These are phyloP conservation scores for Potamarius usumacintae DNA, from an alignment of 2,113 vertebrate genomes.

Conservation along the genomic window DNA sequence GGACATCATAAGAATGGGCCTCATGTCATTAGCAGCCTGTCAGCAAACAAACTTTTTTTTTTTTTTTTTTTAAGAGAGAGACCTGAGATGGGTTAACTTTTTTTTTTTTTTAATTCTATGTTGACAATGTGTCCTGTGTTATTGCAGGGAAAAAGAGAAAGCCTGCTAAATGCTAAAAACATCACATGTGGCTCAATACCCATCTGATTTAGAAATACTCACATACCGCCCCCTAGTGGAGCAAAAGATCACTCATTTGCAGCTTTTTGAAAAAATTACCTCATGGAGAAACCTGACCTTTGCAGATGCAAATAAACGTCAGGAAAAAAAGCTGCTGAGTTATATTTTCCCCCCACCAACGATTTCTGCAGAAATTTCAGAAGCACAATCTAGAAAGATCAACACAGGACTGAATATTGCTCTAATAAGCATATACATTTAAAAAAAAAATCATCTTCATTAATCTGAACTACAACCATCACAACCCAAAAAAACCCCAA, in stretches of 20 bases:
- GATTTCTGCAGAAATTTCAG: slow-evolving; percentile 8
- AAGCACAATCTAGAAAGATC: not conserved
- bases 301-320: slow-evolving; percentile 10
- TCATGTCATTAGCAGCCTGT: not conserved
- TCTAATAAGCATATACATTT: not conserved
- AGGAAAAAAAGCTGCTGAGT: slow-evolving; percentile 41
- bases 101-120: not conserved
- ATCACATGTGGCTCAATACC: too few relatives aligned
- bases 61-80: not conserved
- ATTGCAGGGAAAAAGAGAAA: not conserved
- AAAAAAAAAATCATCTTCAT: not conserved
- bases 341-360: slow-evolving; percentile 50
- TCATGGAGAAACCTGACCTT: slow-evolving; percentile 53
- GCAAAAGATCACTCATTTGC: not conserved
- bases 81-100: not conserved
- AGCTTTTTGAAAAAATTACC: slow-evolving; percentile 1
- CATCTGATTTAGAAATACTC: not conserved
- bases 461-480: not conserved
- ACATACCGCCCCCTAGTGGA: slow-evolving; percentile 13
- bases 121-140: not conserved
- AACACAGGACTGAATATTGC: not conserved
- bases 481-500: not conserved
- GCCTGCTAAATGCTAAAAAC: not conserved
- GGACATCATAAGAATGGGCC: too few relatives aligned
- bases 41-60: not conserved